These are phyloP conservation scores for Drosophila lacicola DNA, from an alignment of 2,888 invertebrate genomes.

Conservation along the genomic window DNA sequence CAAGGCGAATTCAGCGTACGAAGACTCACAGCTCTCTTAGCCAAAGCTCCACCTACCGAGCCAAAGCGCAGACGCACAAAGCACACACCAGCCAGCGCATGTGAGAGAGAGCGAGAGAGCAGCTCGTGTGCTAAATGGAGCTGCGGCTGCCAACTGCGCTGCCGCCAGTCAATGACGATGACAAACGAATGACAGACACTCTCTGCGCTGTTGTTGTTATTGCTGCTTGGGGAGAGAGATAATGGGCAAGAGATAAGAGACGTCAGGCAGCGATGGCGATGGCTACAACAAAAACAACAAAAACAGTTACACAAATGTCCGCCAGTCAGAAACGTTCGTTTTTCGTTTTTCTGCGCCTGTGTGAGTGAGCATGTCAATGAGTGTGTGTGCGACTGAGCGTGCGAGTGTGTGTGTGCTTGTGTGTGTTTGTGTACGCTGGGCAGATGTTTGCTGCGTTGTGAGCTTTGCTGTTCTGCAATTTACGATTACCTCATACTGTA, in stretches of 20 bases:
- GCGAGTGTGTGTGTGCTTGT: constrained; percentile 10
- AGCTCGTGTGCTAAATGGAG: constrained; percentile 38
- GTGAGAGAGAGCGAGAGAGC: constrained; percentile 46
- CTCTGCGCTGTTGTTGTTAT: constrained; percentile 44
- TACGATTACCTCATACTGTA: constrained; percentile 71
- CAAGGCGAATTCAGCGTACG: constrained; percentile 33
- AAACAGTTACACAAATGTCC: constrained; percentile 73
- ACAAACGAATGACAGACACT: constrained; percentile 83
- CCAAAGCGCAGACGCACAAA: constrained; percentile 61
- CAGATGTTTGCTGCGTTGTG: constrained; percentile 43
- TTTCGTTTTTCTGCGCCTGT: constrained; percentile 66
- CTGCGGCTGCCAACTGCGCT: constrained; percentile 52
- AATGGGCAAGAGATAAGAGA: constrained; percentile 84
- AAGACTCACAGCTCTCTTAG: constrained; percentile 2
- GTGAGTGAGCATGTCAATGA: constrained; percentile 42
- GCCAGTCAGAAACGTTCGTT: constrained; percentile 82
- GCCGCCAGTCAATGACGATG: constrained; percentile 65
- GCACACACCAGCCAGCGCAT: constrained; percentile 32
- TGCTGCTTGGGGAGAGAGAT: constrained; percentile 74
- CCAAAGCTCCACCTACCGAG: constrained; percentile 76
- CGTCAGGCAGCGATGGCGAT: constrained; percentile 77
- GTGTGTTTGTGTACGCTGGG: constrained; percentile 18
- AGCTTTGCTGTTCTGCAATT: constrained; percentile 50
- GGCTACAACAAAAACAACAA: constrained; percentile 34
- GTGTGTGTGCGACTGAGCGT: constrained; percentile 2